These are phyloP conservation scores for Porites cylindrica DNA, from an alignment of 92 coral and sea anemone species.

Conservation along the genomic window DNA sequence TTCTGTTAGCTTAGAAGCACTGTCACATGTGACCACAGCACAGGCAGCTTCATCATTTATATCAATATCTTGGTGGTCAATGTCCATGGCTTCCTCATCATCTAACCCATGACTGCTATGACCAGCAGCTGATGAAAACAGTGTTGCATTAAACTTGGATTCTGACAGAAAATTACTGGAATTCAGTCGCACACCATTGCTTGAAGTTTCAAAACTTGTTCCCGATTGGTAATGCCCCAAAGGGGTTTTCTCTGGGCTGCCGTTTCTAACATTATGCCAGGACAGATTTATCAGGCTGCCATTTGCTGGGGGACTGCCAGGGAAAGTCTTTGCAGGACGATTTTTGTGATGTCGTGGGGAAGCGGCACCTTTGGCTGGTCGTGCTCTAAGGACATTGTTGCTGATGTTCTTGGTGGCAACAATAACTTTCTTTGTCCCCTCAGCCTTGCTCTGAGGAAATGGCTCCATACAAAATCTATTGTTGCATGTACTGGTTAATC, in stretches of 20 bases:
- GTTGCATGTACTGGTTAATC: not conserved
- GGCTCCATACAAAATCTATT: constrained; percentile 7
- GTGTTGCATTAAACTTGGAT: constrained; percentile 42
- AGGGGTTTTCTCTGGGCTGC: constrained; percentile 49
- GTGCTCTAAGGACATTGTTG: constrained; percentile 25
- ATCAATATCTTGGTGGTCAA: constrained; percentile 68
- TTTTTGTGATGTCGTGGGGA: constrained; percentile 17
- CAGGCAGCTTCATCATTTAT: constrained; percentile 16
- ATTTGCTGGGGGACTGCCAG: constrained; percentile 7
- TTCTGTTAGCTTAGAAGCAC: not conserved
- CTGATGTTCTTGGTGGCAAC: constrained; percentile 10
- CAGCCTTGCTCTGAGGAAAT: constrained; percentile 22
- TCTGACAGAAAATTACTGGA: not conserved
- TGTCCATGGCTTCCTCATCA: constrained; percentile 73
- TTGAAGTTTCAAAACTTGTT: not conserved
- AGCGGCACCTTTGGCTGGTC: constrained; percentile 14
- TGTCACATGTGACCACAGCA: not conserved
- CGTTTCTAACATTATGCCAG: constrained; percentile 48
- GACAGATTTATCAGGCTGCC: constrained; percentile 29
- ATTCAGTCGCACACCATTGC: constrained; percentile 12
- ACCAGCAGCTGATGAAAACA: constrained; percentile 24
- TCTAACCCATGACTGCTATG: constrained; percentile 25
- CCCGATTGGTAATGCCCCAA: constrained; percentile 28
- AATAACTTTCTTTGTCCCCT: constrained; percentile 49
- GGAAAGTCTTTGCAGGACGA: not conserved